phyloP scores from a whole-genome alignment of 2,888 invertebrate species.

The Lithophane socia region DNA sequence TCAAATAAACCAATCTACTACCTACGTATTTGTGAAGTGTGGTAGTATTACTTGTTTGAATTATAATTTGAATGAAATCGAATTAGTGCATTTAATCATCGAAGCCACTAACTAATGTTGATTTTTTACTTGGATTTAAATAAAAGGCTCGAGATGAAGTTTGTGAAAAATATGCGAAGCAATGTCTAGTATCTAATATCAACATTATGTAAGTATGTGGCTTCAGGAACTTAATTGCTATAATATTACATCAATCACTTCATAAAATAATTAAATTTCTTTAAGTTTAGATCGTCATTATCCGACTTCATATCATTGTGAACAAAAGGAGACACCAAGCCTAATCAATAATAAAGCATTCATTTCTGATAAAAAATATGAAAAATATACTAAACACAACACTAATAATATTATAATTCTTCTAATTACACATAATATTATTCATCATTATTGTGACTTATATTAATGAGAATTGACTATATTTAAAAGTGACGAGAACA shows the following conservation, averaged over 20 bases:
- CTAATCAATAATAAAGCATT: conserved; percentile 60
- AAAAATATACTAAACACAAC: conserved; percentile 58
- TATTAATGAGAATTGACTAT: conserved; percentile 82
- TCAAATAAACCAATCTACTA: background rate
- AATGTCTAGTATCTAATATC: background rate
- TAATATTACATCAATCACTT: background rate
- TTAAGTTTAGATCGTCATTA: background rate
- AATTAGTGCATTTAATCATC: background rate
- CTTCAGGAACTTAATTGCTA: background rate
- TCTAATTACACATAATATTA: conserved; percentile 59
- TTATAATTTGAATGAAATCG: conserved; percentile 2
- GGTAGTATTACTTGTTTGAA: background rate
- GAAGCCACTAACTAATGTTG: background rate
- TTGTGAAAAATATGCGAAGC: background rate
- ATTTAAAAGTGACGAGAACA: conserved; percentile 84
- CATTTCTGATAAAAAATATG: conserved; percentile 57
- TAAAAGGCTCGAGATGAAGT: background rate
- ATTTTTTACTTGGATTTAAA: background rate
- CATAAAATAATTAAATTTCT: conserved; percentile 9
- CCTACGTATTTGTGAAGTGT: too few species aligned
- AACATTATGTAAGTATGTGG: background rate
- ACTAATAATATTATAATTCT: conserved; percentile 64
- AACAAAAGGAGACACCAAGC: conserved; percentile 8
- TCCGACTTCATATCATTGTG: conserved; percentile 13
- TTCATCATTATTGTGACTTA: conserved; percentile 74